These are phyloP conservation scores for Hermodice carunculata DNA, from an alignment of 2,888 invertebrate genomes.

Conservation along the genomic window DNA sequence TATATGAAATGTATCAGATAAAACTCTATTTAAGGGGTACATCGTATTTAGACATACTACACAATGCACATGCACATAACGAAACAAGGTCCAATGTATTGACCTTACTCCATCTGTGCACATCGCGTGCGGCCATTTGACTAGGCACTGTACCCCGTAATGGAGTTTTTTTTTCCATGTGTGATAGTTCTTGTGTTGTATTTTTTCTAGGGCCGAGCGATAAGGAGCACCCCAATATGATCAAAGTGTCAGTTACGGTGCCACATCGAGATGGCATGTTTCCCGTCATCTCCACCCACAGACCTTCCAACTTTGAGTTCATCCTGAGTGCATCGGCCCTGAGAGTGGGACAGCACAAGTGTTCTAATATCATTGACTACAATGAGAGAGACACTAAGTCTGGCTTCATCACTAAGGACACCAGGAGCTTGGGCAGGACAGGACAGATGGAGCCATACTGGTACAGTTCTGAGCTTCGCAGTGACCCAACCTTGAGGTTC, in stretches of 20 bases:
- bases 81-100: no score
- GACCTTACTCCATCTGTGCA: no score
- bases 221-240: constrained; percentile 59
- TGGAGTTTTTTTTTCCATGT: background rate
- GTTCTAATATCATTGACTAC: constrained; percentile 66
- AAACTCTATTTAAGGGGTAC: no score
- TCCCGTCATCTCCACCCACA: constrained; percentile 65
- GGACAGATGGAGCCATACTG: constrained; percentile 65
- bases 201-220: constrained; percentile 59
- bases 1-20: no score
- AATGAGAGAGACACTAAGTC: constrained; percentile 50
- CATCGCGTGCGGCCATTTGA: no score
- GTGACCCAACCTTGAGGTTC: constrained; percentile 59
- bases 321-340: constrained; percentile 64
- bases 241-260: constrained; percentile 60
- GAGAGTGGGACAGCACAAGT: constrained; percentile 63
- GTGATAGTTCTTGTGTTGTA: no score
- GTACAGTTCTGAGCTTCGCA: constrained; percentile 52
- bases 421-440: constrained; percentile 49
- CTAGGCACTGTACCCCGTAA: background rate
- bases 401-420: constrained; percentile 58
- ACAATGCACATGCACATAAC: no score
- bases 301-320: constrained; percentile 67
- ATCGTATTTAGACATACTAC: no score
- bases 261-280: constrained; percentile 69